Evolutionary conservation across 2,888 invertebrate genomes (phyloP).

Genomic region (Bellardia pandia): DNA sequence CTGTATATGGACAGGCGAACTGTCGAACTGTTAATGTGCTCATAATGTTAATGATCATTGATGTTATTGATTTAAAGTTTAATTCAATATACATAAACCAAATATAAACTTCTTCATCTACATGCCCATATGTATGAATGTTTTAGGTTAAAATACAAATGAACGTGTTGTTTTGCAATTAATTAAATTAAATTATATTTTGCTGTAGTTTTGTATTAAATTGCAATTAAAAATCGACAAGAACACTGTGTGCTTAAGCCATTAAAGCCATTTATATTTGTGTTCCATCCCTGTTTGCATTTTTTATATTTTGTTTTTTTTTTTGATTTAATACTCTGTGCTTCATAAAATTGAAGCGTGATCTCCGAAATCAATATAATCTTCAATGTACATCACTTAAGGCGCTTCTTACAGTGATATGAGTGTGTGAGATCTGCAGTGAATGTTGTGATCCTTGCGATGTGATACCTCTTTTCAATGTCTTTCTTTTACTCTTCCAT

Average conservation of each 20-base stretch:
- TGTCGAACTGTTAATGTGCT: constrained; percentile 59
- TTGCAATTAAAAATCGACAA: constrained; percentile 67
- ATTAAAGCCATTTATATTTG: constrained; percentile 44
- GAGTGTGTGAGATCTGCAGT: constrained; percentile 13
- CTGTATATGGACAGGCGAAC: background rate
- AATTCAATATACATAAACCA: constrained; percentile 17
- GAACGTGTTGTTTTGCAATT: constrained; percentile 73
- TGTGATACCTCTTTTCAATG: constrained; percentile 47
- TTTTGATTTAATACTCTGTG: constrained; percentile 58
- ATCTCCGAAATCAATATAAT: constrained; percentile 71
- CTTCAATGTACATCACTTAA: constrained; percentile 65
- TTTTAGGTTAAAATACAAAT: background rate
- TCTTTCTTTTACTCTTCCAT: constrained; percentile 1
- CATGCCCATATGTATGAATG: background rate
- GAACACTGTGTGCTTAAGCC: constrained; percentile 46
- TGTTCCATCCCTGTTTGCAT: constrained; percentile 3
- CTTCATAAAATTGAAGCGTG: constrained; percentile 65
- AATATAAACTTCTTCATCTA: constrained; percentile 10
- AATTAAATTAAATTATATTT: constrained; percentile 73
- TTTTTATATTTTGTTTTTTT: background rate
- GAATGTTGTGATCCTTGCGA: constrained; percentile 47
- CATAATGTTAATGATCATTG: constrained; percentile 50
- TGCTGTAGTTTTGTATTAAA: constrained; percentile 65
- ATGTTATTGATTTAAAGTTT: constrained; percentile 41
- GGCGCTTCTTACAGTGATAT: constrained; percentile 67